These are phyloP conservation scores for Cephus spinipes DNA, from an alignment of 2,888 invertebrate genomes.

Conservation along the genomic window DNA sequence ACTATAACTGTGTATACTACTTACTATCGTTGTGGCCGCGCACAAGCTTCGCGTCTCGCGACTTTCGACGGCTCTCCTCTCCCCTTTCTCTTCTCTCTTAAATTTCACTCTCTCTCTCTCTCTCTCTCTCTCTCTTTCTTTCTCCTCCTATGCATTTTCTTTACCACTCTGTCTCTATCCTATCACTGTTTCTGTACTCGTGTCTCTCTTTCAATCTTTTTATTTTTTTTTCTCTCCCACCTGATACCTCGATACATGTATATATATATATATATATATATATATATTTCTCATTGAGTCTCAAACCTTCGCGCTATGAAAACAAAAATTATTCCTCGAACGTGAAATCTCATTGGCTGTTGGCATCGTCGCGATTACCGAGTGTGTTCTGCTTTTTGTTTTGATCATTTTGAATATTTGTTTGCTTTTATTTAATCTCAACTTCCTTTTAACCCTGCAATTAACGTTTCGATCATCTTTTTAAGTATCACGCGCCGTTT, in stretches of 20 bases:
- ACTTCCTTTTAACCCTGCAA: background rate
- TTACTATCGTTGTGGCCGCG: conserved; percentile 60
- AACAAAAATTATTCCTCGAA: background rate
- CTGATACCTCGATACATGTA: background rate
- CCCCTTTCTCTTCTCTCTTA: conserved; percentile 60
- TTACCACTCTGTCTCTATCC: background rate
- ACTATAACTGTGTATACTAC: conserved; percentile 64
- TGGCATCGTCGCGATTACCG: background rate
- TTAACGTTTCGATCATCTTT: no score
- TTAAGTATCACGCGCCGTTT: background rate
- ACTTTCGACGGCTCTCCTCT: conserved; percentile 69
- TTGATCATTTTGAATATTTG: conserved; percentile 8
- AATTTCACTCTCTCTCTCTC: background rate
- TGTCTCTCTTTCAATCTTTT: conserved; percentile 25
- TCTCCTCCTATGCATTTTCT: conserved; percentile 1
- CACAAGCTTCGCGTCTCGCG: conserved; percentile 72
- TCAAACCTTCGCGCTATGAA: background rate
- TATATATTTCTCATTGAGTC: no score
- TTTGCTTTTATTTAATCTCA: background rate
- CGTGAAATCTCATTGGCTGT: background rate
- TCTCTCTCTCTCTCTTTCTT: conserved; percentile 1
- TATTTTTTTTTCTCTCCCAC: conserved; percentile 14
- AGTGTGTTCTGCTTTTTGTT: conserved; percentile 16
- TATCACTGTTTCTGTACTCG: background rate
- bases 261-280: no score